Conservation (phyloP, 2,113 vertebrate genomes). For the Glaucomys volans region DNA sequence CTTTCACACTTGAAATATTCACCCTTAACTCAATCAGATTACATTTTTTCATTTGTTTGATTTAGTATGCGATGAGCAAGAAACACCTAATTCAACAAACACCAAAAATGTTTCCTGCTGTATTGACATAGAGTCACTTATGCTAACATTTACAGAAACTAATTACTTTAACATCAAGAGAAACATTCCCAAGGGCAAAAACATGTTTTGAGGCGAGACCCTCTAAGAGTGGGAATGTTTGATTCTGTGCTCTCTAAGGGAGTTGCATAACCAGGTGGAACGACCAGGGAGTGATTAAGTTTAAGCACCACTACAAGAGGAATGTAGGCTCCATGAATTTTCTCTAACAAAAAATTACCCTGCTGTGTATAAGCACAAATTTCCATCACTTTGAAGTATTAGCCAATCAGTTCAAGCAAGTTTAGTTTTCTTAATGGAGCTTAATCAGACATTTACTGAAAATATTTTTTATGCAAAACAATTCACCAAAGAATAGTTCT, state of each 20-base stretch:
- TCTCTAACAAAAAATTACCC: conserved; percentile 47
- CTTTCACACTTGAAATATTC: background rate
- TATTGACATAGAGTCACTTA: conserved; percentile 13
- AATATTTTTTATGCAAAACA: conserved; percentile 48
- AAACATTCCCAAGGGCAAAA: conserved; percentile 18
- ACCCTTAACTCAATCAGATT: background rate
- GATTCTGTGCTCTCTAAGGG: background rate
- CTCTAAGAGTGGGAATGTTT: background rate
- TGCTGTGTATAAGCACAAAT: conserved; percentile 23
- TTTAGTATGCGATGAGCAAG: background rate
- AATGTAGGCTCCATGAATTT: conserved; percentile 49
- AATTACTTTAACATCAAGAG: conserved; percentile 27
- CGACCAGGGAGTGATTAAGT: background rate
- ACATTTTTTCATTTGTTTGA: background rate
- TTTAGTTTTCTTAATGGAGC: conserved; percentile 32
- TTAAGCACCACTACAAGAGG: conserved; percentile 34
- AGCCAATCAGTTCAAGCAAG: conserved; percentile 26
- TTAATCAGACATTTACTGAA: conserved; percentile 37
- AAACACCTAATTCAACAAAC: background rate
- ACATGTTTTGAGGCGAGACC: background rate
- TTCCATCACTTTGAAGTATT: conserved; percentile 60
- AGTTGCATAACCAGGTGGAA: background rate
- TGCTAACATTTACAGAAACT: conserved; percentile 40
- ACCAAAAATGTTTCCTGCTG: background rate
- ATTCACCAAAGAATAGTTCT: conserved; percentile 5